These are phyloP conservation scores for Sceloporus undulatus DNA, from an alignment of 2,113 vertebrate species.

Conservation along the genomic window DNA sequence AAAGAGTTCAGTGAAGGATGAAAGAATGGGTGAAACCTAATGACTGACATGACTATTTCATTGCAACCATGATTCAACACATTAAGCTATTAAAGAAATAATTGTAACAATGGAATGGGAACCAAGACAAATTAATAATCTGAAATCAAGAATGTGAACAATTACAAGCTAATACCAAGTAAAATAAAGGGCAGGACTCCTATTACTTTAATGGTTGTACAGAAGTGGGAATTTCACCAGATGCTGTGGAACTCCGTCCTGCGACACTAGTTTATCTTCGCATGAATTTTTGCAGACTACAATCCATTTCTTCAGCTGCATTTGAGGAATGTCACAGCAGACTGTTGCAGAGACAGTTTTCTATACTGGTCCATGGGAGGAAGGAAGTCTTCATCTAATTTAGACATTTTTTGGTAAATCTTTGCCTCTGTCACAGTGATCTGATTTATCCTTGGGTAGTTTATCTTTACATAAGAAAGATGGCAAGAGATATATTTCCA, in stretches of 20 bases:
- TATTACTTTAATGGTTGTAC: too few species aligned
- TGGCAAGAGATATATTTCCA: background rate
- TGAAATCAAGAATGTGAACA: too few species aligned
- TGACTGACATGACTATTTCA: background rate
- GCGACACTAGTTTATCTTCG: too few species aligned
- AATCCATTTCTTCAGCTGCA: too few species aligned
- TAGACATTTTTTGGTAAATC: background rate
- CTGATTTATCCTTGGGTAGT: too few species aligned
- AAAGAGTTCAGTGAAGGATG: background rate
- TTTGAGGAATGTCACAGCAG: background rate
- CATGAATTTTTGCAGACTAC: too few species aligned
- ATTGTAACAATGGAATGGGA: too few species aligned
- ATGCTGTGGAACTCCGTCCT: too few species aligned
- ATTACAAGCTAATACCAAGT: too few species aligned
- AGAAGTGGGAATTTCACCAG: too few species aligned
- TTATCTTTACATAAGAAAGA: background rate
- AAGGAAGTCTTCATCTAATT: background rate
- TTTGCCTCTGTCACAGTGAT: background rate
- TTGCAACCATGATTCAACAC: background rate
- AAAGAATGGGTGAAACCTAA: background rate
- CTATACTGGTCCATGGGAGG: background rate
- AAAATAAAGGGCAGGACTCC: too few species aligned
- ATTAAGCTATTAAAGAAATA: background rate
- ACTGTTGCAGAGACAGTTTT: background rate
- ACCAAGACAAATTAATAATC: too few species aligned